Evolutionary conservation across 2,797 vertebrate species (phyloP).

Genomic region (Peromyscus nudipes): DNA sequence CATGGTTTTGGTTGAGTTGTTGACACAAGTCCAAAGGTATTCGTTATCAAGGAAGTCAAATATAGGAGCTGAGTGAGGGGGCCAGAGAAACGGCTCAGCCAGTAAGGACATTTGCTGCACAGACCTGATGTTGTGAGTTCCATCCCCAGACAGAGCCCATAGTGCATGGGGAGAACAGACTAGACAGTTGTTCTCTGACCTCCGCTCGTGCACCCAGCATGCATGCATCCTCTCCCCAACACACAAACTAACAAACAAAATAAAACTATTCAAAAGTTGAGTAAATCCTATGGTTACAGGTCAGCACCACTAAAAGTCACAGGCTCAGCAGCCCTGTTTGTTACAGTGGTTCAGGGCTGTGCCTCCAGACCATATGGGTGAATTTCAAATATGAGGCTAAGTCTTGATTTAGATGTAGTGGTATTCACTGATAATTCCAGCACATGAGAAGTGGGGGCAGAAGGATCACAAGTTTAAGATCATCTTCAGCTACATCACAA

Average conservation of each 20-base stretch:
- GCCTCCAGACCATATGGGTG: background rate
- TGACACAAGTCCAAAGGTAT: background rate
- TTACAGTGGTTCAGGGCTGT: background rate
- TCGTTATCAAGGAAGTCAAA: slow-evolving; percentile 19
- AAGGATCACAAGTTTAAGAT: background rate
- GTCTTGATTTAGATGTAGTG: no score
- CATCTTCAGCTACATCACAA: background rate
- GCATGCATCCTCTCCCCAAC: background rate
- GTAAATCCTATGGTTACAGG: background rate
- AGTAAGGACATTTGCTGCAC: background rate
- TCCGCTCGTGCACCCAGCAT: rapidly evolving
- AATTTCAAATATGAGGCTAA: background rate
- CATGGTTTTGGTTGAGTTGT: background rate
- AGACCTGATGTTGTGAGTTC: background rate
- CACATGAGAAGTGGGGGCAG: background rate
- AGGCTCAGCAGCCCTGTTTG: background rate
- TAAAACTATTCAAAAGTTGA: background rate
- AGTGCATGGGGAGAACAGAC: no score
- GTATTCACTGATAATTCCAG: background rate
- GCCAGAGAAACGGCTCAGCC: background rate
- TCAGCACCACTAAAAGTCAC: background rate
- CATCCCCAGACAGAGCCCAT: background rate
- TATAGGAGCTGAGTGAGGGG: background rate
- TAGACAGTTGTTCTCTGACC: background rate
- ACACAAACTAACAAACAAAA: background rate